A percentile compares a stretch with the other conserved stretches of the same genome.
Conservation (phyloP, 2,888 invertebrate species). For the Malthinus flaveolus region DNA sequence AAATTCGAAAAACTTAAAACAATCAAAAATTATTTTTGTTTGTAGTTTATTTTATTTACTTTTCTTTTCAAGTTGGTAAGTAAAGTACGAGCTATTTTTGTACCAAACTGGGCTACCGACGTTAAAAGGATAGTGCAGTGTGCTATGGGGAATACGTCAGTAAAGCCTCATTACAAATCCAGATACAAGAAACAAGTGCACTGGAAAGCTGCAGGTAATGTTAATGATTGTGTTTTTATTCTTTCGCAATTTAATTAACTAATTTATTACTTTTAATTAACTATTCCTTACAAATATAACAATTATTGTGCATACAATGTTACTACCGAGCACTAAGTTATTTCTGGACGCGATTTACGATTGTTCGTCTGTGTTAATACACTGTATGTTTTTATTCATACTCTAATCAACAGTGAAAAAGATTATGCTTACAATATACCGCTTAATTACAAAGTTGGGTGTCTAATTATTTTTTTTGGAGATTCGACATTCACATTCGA, state of each 20-base stretch:
- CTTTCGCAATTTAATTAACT: background rate
- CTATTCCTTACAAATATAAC: constrained; percentile 15
- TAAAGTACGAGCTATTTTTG: constrained; percentile 44
- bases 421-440: constrained; percentile 16
- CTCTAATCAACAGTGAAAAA: constrained; percentile 9
- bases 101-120: constrained; percentile 41
- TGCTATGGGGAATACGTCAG: constrained; percentile 68
- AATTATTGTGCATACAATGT: constrained; percentile 13
- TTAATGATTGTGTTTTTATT: constrained; percentile 1
- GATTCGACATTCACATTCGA: background rate
- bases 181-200: constrained; percentile 76
- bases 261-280: constrained; percentile 7
- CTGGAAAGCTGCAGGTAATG: constrained; percentile 83
- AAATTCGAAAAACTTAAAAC: background rate
- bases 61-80: constrained; percentile 37
- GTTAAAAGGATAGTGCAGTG: constrained; percentile 41
- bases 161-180: constrained; percentile 61
- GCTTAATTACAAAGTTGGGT: constrained; percentile 15
- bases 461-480: background rate
- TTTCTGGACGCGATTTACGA: constrained; percentile 26
- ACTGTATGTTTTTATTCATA: constrained; percentile 19
- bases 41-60: background rate
- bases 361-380: constrained; percentile 24
- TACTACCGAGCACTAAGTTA: constrained; percentile 24
- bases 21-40: background rate